phyloP scores from a whole-genome alignment of 2,797 vertebrate species.

The Centropyge bicolor region DNA sequence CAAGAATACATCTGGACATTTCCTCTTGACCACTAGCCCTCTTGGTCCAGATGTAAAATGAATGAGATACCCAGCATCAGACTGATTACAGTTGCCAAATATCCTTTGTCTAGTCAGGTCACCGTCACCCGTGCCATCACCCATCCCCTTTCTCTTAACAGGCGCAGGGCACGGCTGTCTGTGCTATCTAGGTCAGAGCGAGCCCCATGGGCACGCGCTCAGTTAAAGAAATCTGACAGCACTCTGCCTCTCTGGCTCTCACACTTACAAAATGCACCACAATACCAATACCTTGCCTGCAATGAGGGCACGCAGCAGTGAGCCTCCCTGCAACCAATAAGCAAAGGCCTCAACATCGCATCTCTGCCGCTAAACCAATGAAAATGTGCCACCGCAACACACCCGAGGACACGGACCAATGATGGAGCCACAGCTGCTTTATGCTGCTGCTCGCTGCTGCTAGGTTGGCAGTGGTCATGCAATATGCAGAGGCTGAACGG shows the following conservation, averaged over 20 bases:
- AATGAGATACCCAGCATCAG: slow-evolving; percentile 30
- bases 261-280: slow-evolving; percentile 65
- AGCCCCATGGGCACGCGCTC: slow-evolving; percentile 77
- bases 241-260: slow-evolving; percentile 69
- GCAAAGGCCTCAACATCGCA: slow-evolving; percentile 59
- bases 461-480: slow-evolving; percentile 37
- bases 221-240: slow-evolving; percentile 86
- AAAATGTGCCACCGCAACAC: slow-evolving; percentile 60
- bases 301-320: slow-evolving; percentile 48
- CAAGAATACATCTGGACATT: slow-evolving; percentile 11
- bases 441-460: slow-evolving; percentile 40
- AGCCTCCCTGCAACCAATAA: slow-evolving; percentile 64
- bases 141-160: slow-evolving; percentile 61
- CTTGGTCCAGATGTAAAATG: slow-evolving; percentile 28
- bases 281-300: slow-evolving; percentile 56
- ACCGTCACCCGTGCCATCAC: slow-evolving; percentile 35
- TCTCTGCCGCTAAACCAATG: slow-evolving; percentile 67
- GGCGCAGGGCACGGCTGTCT: slow-evolving; percentile 69
- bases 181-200: slow-evolving; percentile 84
- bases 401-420: slow-evolving; percentile 65
- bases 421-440: slow-evolving; percentile 18
- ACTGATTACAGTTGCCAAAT: slow-evolving; percentile 49
- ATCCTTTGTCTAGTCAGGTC: slow-evolving; percentile 53
- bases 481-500: slow-evolving; percentile 55
- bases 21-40: neutral